Evolutionary conservation across 2,888 invertebrate genomes (phyloP).

Genomic region (Melinaea marsaeus): DNA sequence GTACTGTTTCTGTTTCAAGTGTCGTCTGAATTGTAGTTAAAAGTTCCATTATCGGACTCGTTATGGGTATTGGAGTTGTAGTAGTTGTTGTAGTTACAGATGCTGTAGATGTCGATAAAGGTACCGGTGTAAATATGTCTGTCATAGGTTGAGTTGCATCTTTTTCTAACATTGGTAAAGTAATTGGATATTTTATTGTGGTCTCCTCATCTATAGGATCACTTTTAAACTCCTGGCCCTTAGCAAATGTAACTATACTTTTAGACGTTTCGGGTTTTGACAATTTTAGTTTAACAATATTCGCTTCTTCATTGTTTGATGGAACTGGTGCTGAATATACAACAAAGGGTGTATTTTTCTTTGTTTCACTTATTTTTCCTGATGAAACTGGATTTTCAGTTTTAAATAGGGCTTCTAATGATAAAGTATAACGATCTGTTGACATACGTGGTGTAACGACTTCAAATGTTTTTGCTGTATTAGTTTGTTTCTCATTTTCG

Average conservation of each 20-base stretch:
- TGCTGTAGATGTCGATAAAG: slow-evolving; percentile 38
- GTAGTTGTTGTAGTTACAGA: slow-evolving; percentile 38
- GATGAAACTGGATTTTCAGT: slow-evolving; percentile 64
- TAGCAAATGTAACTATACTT: slow-evolving; percentile 61
- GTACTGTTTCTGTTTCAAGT: slow-evolving; percentile 7
- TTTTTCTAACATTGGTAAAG: slow-evolving; percentile 42
- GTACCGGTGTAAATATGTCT: slow-evolving; percentile 40
- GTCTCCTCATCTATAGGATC: slow-evolving; percentile 46
- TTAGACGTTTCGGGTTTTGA: slow-evolving; percentile 55
- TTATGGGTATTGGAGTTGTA: slow-evolving; percentile 35
- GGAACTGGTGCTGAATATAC: slow-evolving; percentile 67
- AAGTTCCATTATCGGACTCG: slow-evolving; percentile 33
- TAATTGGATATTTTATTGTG: slow-evolving; percentile 50
- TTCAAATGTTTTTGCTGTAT: slow-evolving; percentile 55
- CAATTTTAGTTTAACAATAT: slow-evolving; percentile 55
- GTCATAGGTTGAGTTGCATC: slow-evolving; percentile 31
- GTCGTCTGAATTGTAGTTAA: slow-evolving; percentile 28
- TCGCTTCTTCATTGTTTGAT: slow-evolving; percentile 52
- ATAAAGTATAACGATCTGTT: slow-evolving; percentile 81
- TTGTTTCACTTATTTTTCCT: slow-evolving; percentile 45
- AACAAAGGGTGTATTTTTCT: slow-evolving; percentile 59
- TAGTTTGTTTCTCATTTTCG: slow-evolving; percentile 60
- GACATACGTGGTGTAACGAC: slow-evolving; percentile 60
- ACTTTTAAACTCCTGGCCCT: slow-evolving; percentile 64
- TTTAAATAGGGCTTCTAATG: slow-evolving; percentile 82